Percentiles rank a stretch among this genome's conserved stretches.
phyloP scores from a whole-genome alignment of 2,888 invertebrate genomes.

The Tromatobia lineatoria region DNA sequence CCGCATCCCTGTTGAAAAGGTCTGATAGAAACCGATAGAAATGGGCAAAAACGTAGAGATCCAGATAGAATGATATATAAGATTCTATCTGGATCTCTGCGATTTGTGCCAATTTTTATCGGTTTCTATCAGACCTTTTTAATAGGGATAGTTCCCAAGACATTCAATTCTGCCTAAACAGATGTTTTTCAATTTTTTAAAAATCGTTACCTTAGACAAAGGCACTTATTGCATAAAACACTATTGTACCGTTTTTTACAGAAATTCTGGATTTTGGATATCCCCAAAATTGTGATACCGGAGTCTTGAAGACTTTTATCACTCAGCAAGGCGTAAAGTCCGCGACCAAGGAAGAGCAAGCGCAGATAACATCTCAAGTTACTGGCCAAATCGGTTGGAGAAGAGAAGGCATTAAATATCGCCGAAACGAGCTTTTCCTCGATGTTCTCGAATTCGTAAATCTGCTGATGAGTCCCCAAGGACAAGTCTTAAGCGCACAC shows the following conservation, averaged over 20 bases:
- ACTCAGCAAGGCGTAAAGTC: conserved; percentile 99
- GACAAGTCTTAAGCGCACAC: conserved; percentile 99
- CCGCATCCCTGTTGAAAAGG: too few species aligned
- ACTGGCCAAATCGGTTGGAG: conserved; percentile 99
- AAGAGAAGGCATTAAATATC: conserved; percentile 99
- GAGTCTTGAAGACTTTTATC: conserved; percentile 99
- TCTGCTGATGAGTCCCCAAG: conserved; percentile 99
- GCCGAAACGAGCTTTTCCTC: conserved; percentile 98
- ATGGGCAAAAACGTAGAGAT: too few species aligned
- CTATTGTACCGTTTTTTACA: conserved; percentile 32
- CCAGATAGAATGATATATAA: too few species aligned
- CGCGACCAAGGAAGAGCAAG: conserved; percentile 99
- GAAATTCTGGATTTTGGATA: conserved; percentile 96
- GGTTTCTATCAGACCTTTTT: too few species aligned
- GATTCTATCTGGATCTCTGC: too few species aligned
- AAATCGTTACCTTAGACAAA: too few species aligned
- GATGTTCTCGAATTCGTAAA: conserved; percentile 99
- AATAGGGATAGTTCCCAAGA: too few species aligned
- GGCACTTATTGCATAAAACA: too few species aligned
- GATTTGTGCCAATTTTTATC: too few species aligned
- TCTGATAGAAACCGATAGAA: too few species aligned
- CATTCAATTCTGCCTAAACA: too few species aligned
- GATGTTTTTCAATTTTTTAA: too few species aligned
- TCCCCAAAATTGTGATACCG: conserved; percentile 99
- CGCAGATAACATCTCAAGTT: conserved; percentile 99